Conservation (phyloP, 1,140 invertebrate species). For the Cylas formicarius region DNA sequence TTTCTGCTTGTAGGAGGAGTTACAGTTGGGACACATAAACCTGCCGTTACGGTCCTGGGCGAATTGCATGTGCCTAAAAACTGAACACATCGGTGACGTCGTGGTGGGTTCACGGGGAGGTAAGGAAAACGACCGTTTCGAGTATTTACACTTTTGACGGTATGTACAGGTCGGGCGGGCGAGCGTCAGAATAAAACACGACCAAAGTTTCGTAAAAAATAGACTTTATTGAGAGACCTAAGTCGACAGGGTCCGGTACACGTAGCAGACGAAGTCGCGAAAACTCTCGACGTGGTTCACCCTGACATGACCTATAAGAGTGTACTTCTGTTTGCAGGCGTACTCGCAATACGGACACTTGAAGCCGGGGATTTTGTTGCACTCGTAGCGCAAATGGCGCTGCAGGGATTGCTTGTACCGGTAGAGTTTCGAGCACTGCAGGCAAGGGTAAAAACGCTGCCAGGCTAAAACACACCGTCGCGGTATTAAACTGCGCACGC, state of each 20-base stretch:
- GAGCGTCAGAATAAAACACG: no score
- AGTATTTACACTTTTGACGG: no score
- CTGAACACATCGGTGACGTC: no score
- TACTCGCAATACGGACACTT: conserved; percentile 63
- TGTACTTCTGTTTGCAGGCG: conserved; percentile 16
- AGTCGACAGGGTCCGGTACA: no score
- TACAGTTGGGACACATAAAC: conserved; percentile 28
- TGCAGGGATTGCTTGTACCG: conserved; percentile 45
- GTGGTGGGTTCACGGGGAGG: no score
- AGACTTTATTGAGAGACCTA: no score
- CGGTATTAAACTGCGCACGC: no score
- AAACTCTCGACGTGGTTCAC: conserved; percentile 12
- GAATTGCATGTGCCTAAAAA: conserved; percentile 29
- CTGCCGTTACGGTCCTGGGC: conserved; percentile 25
- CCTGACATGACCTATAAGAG: conserved; percentile 15
- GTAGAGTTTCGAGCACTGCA: conserved; percentile 21
- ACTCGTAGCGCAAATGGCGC: conserved; percentile 46
- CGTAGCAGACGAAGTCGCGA: conserved; percentile 13
- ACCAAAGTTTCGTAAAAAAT: no score
- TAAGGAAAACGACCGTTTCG: no score
- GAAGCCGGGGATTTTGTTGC: conserved; percentile 48
- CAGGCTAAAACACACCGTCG: no score
- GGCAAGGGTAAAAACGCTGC: conserved; percentile 35
- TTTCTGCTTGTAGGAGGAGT: conserved; percentile 28
- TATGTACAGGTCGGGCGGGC: no score